Base-by-base conservation (phyloP, 2,888 invertebrate genomes). In the Lydus trimaculatus region DNA sequence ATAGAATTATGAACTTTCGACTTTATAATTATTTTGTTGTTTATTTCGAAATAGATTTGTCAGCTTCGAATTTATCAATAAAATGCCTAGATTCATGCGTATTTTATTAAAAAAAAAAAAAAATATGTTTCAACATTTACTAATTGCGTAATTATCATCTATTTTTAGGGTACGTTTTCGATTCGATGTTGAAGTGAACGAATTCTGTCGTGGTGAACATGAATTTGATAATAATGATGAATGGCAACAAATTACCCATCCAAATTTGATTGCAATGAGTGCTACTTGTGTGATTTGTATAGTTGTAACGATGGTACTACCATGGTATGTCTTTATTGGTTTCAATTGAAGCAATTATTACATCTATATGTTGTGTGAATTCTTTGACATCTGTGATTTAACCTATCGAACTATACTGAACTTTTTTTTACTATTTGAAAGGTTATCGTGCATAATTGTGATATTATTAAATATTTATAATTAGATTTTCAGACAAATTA, bases 171-270 rank as follows among this genome's bases (percentile, higher is more conserved):
- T 89, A 48, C 87, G 86, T 75, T 89, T 89, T 77, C 87, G 86
- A 17, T 86, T 86, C 79, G 87, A 88, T 78, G 88, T 88, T 8
- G 87, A 88, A 74, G 85, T 89, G 11, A 84, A 86, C 56, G 89
- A 89, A 76, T 88, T 87, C 82, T 85, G 85, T 73, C 82, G 87
- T 61, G 83, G 85, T 65, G 86, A 86, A 60, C 85, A 87, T 75
- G 87, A 87, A 79, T 73, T 82, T 64, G 82, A 83, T 63, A 36
- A 15, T 36, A 86, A 86, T 62, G 78, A 80, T 31, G 85, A 86
- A 60, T 84, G 75, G 78, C 60, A 65, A 48, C 20, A 48, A n/a
- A n/a, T n/a, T 48, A 61, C 70, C 52, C 71, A 69, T 65, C 73
- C 64, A 76, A 85, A 84, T 67, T 81, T 85, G 9, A 70, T 87